These are phyloP conservation scores for Hyalella azteca DNA, from an alignment of 2,888 invertebrate species.

Conservation along the genomic window DNA sequence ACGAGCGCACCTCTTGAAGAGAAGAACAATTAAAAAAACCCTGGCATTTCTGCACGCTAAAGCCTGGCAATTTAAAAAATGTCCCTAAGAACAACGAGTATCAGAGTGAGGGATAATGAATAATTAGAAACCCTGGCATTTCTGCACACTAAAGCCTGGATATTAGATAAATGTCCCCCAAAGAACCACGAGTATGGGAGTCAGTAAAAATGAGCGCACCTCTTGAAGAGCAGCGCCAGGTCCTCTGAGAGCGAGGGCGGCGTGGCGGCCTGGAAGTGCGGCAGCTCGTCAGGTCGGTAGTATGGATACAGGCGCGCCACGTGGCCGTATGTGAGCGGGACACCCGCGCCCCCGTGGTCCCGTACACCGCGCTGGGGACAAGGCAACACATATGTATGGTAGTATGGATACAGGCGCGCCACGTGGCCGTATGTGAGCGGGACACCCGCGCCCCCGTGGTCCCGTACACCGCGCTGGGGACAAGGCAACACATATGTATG, in stretches of 20 bases:
- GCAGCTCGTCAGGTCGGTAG: constrained; percentile 61
- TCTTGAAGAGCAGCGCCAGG: constrained; percentile 75
- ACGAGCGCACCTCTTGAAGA: constrained; percentile 68
- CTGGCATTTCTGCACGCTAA: too few relatives aligned
- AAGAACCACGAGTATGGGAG: too few relatives aligned
- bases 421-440: not conserved
- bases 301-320: constrained; percentile 71
- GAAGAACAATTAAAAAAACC: too few relatives aligned
- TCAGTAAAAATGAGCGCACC: constrained; percentile 39
- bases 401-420: not conserved
- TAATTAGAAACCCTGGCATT: too few relatives aligned
- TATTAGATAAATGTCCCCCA: too few relatives aligned
- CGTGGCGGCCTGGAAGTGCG: constrained; percentile 68
- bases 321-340: constrained; percentile 75
- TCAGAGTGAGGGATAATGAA: too few relatives aligned
- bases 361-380: constrained; percentile 64
- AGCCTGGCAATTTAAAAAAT: too few relatives aligned
- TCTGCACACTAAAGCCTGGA: too few relatives aligned
- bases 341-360: constrained; percentile 77
- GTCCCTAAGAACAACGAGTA: too few relatives aligned
- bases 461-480: constrained; percentile 67
- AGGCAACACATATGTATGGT: not conserved
- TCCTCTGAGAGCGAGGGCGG: constrained; percentile 81
- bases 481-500: too few relatives aligned
- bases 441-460: constrained; percentile 73